Percentiles rank a stretch among this genome's conserved stretches.
phyloP scores from a whole-genome alignment of 1,140 invertebrate species.

The Heliconius himera region DNA sequence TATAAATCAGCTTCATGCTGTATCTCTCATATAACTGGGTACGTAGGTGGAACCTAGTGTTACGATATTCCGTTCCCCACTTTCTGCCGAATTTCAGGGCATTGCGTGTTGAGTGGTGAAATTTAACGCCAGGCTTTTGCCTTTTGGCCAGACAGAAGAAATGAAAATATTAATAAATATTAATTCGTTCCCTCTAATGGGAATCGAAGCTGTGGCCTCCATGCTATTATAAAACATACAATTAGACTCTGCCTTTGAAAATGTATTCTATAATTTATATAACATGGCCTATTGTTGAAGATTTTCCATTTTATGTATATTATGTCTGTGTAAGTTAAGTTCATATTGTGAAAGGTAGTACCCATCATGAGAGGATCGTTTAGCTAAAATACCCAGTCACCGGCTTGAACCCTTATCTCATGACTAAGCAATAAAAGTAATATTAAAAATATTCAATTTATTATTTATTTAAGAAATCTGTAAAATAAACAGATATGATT shows the following conservation, averaged over 20 bases:
- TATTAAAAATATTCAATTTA: too few relatives aligned
- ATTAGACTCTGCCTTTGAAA: too few relatives aligned
- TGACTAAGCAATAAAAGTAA: constrained; percentile 1
- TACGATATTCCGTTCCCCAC: too few relatives aligned
- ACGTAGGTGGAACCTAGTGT: too few relatives aligned
- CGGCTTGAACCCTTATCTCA: not conserved
- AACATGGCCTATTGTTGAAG: not conserved
- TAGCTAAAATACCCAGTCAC: not conserved
- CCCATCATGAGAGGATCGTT: not conserved
- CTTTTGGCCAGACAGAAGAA: not conserved
- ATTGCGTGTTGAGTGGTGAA: not conserved
- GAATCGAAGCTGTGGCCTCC: not conserved
- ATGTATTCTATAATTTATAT: not conserved
- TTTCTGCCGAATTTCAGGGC: too few relatives aligned
- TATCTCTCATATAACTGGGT: too few relatives aligned
- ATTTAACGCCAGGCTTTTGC: not conserved
- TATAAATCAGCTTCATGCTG: not conserved
- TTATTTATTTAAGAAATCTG: too few relatives aligned
- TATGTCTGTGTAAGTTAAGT: not conserved
- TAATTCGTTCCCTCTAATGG: not conserved
- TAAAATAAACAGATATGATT: too few relatives aligned
- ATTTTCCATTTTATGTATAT: not conserved
- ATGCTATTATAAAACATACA: too few relatives aligned
- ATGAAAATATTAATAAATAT: too few relatives aligned
- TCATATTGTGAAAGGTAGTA: not conserved